Percentiles rank a stretch among this genome's conserved stretches.
Evolutionary conservation across 1,140 invertebrate species (phyloP).

Genomic region (Habropoda laboriosa): DNA sequence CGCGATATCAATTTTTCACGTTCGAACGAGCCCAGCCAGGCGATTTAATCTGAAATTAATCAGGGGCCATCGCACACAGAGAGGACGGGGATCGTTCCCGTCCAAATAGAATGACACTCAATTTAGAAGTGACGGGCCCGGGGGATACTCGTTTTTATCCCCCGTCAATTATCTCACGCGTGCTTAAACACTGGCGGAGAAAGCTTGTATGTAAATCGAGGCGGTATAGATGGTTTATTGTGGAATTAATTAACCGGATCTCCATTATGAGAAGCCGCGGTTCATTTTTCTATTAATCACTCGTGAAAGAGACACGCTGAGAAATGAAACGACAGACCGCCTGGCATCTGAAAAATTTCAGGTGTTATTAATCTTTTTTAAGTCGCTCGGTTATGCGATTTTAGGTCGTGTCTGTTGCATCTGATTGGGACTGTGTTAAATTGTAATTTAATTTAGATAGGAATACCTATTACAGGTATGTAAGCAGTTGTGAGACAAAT

Average conservation of each 20-base stretch:
- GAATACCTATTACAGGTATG: no score
- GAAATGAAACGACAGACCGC: not conserved
- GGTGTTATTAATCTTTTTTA: not conserved
- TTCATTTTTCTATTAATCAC: not conserved
- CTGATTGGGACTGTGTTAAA: no score
- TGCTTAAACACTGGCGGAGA: slow-evolving; percentile 8
- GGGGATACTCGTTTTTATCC: not conserved
- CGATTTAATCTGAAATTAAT: slow-evolving; percentile 53
- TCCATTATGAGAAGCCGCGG: not conserved
- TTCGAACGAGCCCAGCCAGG: not conserved
- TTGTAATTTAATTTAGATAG: no score
- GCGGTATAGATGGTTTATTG: not conserved
- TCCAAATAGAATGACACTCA: slow-evolving; percentile 25
- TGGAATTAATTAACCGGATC: slow-evolving; percentile 4
- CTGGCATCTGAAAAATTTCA: not conserved
- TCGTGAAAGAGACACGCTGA: not conserved
- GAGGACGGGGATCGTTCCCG: not conserved
- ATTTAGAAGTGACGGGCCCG: slow-evolving; percentile 10
- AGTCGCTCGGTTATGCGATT: no score
- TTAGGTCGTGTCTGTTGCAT: no score
- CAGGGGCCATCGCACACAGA: not conserved
- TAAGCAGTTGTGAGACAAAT: no score
- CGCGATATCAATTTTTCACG: slow-evolving; percentile 16
- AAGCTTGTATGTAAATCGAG: slow-evolving; percentile 7
- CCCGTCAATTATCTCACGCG: slow-evolving; percentile 23